Percentiles rank a stretch among this genome's conserved stretches.
Conservation (phyloP, 2,797 vertebrate species). For the Urocyon cinereoargenteus region DNA sequence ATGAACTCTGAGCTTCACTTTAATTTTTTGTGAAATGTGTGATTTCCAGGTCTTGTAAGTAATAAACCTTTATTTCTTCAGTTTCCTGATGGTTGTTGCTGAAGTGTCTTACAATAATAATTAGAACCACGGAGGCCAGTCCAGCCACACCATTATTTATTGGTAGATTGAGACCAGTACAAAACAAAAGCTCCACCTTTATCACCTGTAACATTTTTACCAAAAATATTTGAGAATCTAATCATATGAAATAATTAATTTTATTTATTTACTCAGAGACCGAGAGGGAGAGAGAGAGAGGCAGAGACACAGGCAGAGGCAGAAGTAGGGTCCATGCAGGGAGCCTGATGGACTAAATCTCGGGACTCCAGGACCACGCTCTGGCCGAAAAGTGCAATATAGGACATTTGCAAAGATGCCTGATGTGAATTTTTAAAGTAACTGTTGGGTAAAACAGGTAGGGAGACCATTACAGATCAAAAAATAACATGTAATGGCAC, state of each 20-base stretch:
- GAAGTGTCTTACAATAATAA: background rate
- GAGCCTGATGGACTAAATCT: no score
- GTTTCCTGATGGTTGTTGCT: background rate
- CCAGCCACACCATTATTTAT: background rate
- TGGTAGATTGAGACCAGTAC: background rate
- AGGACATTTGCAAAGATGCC: background rate
- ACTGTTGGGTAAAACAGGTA: background rate
- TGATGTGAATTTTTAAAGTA: background rate
- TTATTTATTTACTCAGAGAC: no score
- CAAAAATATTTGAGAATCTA: constrained; percentile 12
- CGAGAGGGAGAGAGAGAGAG: no score
- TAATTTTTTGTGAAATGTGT: background rate
- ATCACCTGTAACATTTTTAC: background rate
- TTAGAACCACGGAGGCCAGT: background rate
- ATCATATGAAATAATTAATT: background rate
- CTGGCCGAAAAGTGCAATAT: background rate
- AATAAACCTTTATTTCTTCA: background rate
- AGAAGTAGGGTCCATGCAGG: no score
- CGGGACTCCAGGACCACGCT: no score
- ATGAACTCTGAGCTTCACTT: background rate
- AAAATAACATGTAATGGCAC: background rate
- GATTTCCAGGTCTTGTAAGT: background rate
- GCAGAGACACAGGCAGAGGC: no score
- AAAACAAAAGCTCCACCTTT: background rate
- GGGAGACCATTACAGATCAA: background rate